phyloP scores from a whole-genome alignment of 2,797 vertebrate genomes.

The Lepus oiostolus region DNA sequence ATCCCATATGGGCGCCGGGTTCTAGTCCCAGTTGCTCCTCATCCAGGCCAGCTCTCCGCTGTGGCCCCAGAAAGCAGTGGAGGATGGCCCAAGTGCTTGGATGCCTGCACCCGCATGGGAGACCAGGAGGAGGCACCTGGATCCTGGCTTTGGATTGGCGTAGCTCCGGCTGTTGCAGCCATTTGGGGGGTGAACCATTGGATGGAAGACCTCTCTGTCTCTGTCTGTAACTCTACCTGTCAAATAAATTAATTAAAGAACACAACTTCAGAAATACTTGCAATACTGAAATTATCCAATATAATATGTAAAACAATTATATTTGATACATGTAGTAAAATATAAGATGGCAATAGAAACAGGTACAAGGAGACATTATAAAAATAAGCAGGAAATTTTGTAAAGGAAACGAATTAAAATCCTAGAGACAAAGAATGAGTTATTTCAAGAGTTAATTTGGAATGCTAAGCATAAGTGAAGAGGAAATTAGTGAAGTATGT shows the following conservation, averaged over 20 bases:
- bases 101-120: too few relatives aligned
- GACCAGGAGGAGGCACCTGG: too few relatives aligned
- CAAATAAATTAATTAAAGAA: not conserved
- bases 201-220: too few relatives aligned
- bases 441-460: not conserved
- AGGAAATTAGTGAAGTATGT: conserved; percentile 12
- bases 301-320: not conserved
- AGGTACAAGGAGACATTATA: not conserved
- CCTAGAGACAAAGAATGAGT: conserved; percentile 29
- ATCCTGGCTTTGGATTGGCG: too few relatives aligned
- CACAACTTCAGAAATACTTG: not conserved
- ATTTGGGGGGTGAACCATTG: too few relatives aligned
- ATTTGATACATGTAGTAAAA: not conserved
- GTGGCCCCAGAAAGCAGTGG: too few relatives aligned
- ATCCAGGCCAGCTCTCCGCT: too few relatives aligned
- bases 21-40: too few relatives aligned
- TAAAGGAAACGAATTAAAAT: not conserved
- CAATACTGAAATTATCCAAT: not conserved
- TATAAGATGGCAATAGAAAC: conserved; percentile 10
- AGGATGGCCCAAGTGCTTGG: too few relatives aligned
- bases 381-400: conserved; percentile 16
- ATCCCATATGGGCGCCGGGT: too few relatives aligned
- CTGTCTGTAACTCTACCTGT: too few relatives aligned
- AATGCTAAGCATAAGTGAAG: not conserved
- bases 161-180: too few relatives aligned